These are phyloP conservation scores for Oncorhynchus gorbuscha DNA, from an alignment of 2,113 vertebrate genomes.

Conservation along the genomic window DNA sequence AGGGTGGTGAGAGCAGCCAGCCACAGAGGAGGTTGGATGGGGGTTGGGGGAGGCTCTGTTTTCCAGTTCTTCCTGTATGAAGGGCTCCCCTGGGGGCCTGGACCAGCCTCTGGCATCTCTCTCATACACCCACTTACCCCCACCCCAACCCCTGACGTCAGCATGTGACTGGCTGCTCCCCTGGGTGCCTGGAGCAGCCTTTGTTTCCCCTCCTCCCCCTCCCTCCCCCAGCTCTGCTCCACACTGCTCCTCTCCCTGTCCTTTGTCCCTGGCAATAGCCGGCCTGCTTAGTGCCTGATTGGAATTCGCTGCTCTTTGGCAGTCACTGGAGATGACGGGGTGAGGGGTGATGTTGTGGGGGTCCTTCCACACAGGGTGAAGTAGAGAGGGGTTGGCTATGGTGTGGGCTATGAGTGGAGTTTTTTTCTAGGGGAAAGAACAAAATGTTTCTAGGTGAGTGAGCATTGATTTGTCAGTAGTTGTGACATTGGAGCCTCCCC, in stretches of 20 bases:
- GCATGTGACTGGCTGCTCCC: slow-evolving; percentile 91
- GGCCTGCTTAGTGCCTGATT: slow-evolving; percentile 79
- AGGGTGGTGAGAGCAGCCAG: not conserved
- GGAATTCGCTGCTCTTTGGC: slow-evolving; percentile 73
- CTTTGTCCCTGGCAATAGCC: slow-evolving; percentile 80
- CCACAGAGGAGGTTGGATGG: slow-evolving; percentile 32
- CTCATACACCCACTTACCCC: slow-evolving; percentile 91
- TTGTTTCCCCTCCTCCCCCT: slow-evolving; percentile 65
- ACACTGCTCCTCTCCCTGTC: slow-evolving; percentile 80
- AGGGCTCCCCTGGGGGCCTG: slow-evolving; percentile 76
- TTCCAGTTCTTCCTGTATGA: slow-evolving; percentile 66
- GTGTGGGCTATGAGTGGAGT: slow-evolving; percentile 82
- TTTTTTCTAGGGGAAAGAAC: slow-evolving; percentile 79
- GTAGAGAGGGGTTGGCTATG: slow-evolving; percentile 20
- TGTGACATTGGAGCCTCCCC: slow-evolving; percentile 83
- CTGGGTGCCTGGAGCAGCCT: slow-evolving; percentile 86
- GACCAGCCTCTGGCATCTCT: slow-evolving; percentile 93
- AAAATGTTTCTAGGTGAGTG: slow-evolving; percentile 78
- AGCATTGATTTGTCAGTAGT: slow-evolving; percentile 85
- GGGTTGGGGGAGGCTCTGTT: slow-evolving; percentile 53
- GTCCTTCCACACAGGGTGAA: not conserved
- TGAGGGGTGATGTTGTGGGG: not conserved
- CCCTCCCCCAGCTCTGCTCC: slow-evolving; percentile 74
- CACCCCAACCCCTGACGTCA: slow-evolving; percentile 84
- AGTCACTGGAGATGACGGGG: slow-evolving; percentile 60